phyloP scores from a whole-genome alignment of 2,888 invertebrate species.

The Crepidodera aurea region DNA sequence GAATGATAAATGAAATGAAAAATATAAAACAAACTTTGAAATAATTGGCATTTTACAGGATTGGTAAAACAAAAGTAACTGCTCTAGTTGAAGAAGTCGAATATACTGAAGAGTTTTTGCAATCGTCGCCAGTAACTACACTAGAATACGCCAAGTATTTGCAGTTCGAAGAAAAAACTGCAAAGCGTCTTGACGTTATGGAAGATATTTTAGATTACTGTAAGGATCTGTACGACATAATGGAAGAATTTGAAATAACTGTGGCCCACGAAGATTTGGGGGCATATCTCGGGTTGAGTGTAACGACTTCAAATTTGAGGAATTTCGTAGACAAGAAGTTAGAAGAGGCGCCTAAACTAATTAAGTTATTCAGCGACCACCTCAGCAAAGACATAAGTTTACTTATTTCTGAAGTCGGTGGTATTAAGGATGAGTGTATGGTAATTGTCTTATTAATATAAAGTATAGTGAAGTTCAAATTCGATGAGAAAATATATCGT shows the following conservation, averaged over 20 bases:
- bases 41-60: constrained; percentile 63
- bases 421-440: constrained; percentile 75
- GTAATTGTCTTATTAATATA: constrained; percentile 63
- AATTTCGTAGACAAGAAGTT: constrained; percentile 75
- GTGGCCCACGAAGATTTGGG: constrained; percentile 77
- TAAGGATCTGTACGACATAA: constrained; percentile 83
- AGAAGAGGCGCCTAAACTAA: constrained; percentile 73
- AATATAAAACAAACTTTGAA: too few relatives aligned
- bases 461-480: too few relatives aligned
- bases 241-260: constrained; percentile 79
- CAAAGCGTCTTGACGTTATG: constrained; percentile 70
- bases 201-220: constrained; percentile 80
- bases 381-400: constrained; percentile 81
- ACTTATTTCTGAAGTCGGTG: constrained; percentile 76
- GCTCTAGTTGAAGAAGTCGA: constrained; percentile 68
- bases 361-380: constrained; percentile 74
- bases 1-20: too few relatives aligned
- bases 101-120: constrained; percentile 70
- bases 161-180: constrained; percentile 72
- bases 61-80: constrained; percentile 69
- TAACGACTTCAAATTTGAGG: constrained; percentile 69
- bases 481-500: too few relatives aligned
- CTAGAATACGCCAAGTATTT: constrained; percentile 77
- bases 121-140: constrained; percentile 72
- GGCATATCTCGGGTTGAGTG: constrained; percentile 70